Base-by-base conservation (phyloP, 2,888 invertebrate species). In the Sympetrum striolatum region DNA sequence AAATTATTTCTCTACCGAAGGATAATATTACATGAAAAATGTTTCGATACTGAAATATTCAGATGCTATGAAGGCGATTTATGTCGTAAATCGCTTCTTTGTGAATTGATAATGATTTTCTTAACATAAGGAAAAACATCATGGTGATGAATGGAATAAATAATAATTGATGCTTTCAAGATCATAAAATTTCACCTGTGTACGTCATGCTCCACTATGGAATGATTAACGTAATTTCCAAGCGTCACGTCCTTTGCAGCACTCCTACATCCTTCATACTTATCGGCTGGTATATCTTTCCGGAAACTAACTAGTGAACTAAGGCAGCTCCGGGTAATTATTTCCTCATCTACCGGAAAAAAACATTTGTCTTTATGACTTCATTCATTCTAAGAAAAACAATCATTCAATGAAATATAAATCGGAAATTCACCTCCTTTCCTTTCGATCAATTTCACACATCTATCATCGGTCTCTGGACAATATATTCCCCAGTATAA, bases 271-370 rank as follows among this genome's bases (percentile, higher is more conserved):
- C 98, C 98, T 94, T 98, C 98, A 93, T 98, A 98, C 91, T 96
- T 97, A 93, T 98, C 98, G 0, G 98, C 97, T 10, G 98, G 98
- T 92, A 98, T 97, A 92, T 98, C 98, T 5, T 96, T 97, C 90
- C 98, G 95, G 92, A 97, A 96, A 64, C 95, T 96, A 93, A 95
- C 95, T 91, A 98, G 94, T 73, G 96, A 96, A 93, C 98, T 98
- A 80, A 98, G 94, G 93, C 98, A 98, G 92, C 98, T 97, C 92
- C 98, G 95, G 0, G 97, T 98, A 81, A 98, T 97, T 0, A 97
- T 95, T 92, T 96, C 95, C 93, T 97, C 96, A 39, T 97, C 98
- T 98, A 94, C 91, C 82, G 44, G 31, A 90, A 90, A 91, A 90
- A 90, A 90, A 53, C 15, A 22, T 0, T 35, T 15, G 1, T 86